Evolutionary conservation across 2,888 invertebrate genomes (phyloP), one percentile per base, ranked within the genome.

Genomic region (Siphonodentalium dalli): DNA sequence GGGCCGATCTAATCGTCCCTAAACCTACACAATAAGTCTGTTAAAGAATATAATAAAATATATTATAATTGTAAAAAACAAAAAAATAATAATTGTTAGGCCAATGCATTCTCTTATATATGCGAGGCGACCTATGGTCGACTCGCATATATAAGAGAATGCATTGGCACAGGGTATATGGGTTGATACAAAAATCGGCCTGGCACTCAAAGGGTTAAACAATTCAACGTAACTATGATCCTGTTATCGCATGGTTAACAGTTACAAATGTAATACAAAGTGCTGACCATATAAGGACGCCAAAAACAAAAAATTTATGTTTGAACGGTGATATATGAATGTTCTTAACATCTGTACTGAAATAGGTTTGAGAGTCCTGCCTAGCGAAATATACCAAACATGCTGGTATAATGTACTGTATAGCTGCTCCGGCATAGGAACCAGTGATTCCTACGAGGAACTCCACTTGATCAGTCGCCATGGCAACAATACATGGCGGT

Each of bases 401-500:
- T 0, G 92, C 90, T 0, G 97, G 98, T 68, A 98, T 90, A 18
- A 97, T 81, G 82, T 97, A 99, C 81, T 98, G 97, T 37, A 99
- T 94, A 2, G 89, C 91, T 1, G 92, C 89, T 0, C 97, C 96
- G 0, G 94, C 95, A 80, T 93, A 96, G 0, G 93, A 92, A 0
- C 98, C 97, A 0, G 97, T 98, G 54, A 97, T 88, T 54, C 91
- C 90, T 0, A 85, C 86, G 29, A 86, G 75, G 39, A 84, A 72
- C 59, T 84, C 82, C n/a, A 98, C 87, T 83, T 93, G 88, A 77
- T 92, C 90, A 0, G 94, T 90, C 60, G 86, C 87, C 74, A 94
- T 87, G 0, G 96, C 93, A 21, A 98, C 85, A 24, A 89, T 77
- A 48, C 93, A 86, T 0, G 98, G 96, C 5, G 96, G 93, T 6